phyloP scores from a whole-genome alignment of 2,797 vertebrate genomes.

The Pseudopleuronectes americanus region DNA sequence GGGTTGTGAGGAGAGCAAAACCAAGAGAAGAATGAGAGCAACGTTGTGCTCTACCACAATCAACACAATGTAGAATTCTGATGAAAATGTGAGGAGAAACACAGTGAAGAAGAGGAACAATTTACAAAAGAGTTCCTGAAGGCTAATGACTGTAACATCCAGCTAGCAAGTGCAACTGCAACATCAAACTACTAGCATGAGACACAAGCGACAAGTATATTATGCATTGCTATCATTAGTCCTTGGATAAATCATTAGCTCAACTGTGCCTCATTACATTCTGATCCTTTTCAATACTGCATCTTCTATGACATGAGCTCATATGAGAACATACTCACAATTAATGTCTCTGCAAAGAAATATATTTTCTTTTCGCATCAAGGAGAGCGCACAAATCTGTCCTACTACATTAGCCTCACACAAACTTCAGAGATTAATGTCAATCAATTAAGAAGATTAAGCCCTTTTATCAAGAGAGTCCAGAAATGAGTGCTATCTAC shows the following conservation, averaged over 20 bases:
- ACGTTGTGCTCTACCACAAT: neutral
- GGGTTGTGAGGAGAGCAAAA: neutral
- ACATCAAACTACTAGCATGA: constrained; percentile 5
- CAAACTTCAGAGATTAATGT: too few relatives aligned
- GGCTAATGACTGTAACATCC: neutral
- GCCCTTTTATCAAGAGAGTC: too few relatives aligned
- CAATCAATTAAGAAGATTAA: too few relatives aligned
- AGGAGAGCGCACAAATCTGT: too few relatives aligned
- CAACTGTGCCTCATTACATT: neutral
- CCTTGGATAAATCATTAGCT: neutral
- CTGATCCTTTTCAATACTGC: neutral
- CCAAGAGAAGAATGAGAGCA: neutral
- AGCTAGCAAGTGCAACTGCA: neutral
- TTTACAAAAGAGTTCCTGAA: neutral
- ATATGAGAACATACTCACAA: neutral
- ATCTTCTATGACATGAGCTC: constrained; percentile 9
- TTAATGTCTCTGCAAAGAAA: too few relatives aligned
- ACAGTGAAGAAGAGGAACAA: neutral
- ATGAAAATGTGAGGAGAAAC: neutral
- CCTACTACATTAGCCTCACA: too few relatives aligned
- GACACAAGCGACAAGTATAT: neutral
- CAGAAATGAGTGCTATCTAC: too few relatives aligned
- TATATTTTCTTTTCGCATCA: too few relatives aligned
- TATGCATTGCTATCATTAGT: constrained; percentile 22
- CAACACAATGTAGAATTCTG: neutral